Evolutionary conservation across 2,113 vertebrate genomes (phyloP).

Genomic region (Grus americana): DNA sequence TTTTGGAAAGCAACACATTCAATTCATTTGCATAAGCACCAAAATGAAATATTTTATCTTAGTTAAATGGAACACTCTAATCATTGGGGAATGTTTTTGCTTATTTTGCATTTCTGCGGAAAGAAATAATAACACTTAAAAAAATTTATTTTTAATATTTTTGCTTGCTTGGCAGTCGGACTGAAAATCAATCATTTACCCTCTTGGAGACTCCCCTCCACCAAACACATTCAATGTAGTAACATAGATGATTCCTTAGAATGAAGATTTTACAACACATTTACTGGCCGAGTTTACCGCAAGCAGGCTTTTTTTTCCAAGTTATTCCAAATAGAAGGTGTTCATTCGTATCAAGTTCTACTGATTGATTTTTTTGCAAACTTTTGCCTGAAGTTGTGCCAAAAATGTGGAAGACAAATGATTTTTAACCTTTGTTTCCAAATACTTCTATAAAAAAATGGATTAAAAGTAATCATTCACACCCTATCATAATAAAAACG

Average conservation of each 20-base stretch:
- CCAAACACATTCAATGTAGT: background rate
- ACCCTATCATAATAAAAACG: background rate
- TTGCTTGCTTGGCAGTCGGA: background rate
- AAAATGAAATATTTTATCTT: background rate
- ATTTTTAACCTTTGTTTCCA: slow-evolving; percentile 5
- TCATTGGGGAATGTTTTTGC: background rate
- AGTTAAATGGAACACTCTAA: background rate
- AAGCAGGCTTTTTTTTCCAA: background rate
- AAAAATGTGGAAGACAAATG: background rate
- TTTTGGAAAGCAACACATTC: background rate
- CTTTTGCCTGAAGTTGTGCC: background rate
- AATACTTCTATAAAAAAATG: background rate
- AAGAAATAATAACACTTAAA: background rate
- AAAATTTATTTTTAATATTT: background rate
- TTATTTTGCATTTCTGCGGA: background rate
- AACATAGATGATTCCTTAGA: background rate
- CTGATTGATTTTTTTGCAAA: background rate
- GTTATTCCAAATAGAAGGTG: background rate
- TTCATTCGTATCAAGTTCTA: background rate
- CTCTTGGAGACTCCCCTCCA: background rate
- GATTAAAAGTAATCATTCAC: background rate
- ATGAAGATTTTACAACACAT: background rate
- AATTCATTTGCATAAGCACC: background rate
- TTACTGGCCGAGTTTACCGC: background rate
- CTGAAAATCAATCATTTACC: background rate